Evolutionary conservation across 2,888 invertebrate genomes (phyloP), one percentile per base, ranked within the genome.

Genomic region (Hemicrepidius hirtus): DNA sequence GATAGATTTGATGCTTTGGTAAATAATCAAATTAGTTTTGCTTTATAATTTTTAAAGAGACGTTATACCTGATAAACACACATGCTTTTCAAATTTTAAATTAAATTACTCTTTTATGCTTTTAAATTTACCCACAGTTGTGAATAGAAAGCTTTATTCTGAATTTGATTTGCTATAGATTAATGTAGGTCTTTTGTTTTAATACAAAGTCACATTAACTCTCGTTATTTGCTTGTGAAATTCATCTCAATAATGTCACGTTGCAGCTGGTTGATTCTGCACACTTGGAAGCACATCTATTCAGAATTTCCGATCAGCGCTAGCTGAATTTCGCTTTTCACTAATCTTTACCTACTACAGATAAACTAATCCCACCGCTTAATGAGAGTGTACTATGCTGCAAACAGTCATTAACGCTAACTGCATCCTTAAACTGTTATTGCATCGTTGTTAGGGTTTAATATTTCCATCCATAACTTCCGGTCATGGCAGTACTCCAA

Each of bases 191-290:
- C 40, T 40, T n/a, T 40, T n/a, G 40, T 40, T 40, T n/a, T 6
- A 13, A 40, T 1, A 40, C 10, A 7, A 10, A 49, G 49, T 16
- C 20, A 20, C 21, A 53, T 53, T 32, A 28, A 53, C 24, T 13
- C n/a, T 4, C 41, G 41, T 35, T 44, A 60, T 46, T 62, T 68
- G 53, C 40, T 37, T 62, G 37, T 68, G 13, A 32, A 62, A 68
- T 16, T 41, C 32, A 41, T 50, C 53, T 60, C 20, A 62, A 41
- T 62, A 63, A 63, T 62, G 62, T 62, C 32, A 67, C 40, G 46
- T 16, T 46, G 59, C 46, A 40, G 53, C 1, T 44, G 20, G 49
- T 49, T 60, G 62, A 9, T 59, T 68, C 35, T 6, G 24, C 20
- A 53, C 18, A 66, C 10, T 53, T 32, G 18, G 21, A 49, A 13